These are phyloP conservation scores for Apostichopus leukothele DNA, from an alignment of 53 echinoderm and acorn worm genomes.

Conservation along the genomic window DNA sequence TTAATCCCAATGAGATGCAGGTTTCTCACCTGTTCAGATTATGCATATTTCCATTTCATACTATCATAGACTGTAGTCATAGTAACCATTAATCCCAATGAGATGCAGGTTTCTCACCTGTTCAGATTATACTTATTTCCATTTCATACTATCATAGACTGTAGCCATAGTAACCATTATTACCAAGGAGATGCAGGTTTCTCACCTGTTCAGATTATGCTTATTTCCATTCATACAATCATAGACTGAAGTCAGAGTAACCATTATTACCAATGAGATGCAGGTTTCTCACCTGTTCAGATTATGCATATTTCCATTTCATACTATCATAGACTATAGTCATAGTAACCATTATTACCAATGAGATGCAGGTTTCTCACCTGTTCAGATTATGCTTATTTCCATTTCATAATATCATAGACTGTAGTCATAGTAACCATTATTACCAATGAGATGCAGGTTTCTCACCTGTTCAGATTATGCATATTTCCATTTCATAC, in stretches of 20 bases:
- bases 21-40: conserved; percentile 78
- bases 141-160: conserved; percentile 50
- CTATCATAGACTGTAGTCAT: too few relatives aligned
- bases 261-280: too few relatives aligned
- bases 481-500: background rate
- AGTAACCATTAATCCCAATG: too few relatives aligned
- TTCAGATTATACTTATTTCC: conserved; percentile 82
- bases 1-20: too few relatives aligned
- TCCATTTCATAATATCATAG: conserved; percentile 62
- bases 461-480: conserved; percentile 78
- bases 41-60: conserved; percentile 78
- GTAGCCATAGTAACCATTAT: too few relatives aligned
- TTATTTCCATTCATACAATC: too few relatives aligned
- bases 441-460: too few relatives aligned
- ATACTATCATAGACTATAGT: too few relatives aligned
- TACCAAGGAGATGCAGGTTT: background rate
- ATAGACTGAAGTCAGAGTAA: too few relatives aligned
- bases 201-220: conserved; percentile 77
- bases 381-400: conserved; percentile 77
- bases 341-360: too few relatives aligned
- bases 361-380: conserved; percentile 35
- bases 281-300: conserved; percentile 65
- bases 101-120: conserved; percentile 50
- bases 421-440: too few relatives aligned
- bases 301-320: conserved; percentile 90